phyloP scores from a whole-genome alignment of 2,888 invertebrate species.

The Cheilosia grossa region DNA sequence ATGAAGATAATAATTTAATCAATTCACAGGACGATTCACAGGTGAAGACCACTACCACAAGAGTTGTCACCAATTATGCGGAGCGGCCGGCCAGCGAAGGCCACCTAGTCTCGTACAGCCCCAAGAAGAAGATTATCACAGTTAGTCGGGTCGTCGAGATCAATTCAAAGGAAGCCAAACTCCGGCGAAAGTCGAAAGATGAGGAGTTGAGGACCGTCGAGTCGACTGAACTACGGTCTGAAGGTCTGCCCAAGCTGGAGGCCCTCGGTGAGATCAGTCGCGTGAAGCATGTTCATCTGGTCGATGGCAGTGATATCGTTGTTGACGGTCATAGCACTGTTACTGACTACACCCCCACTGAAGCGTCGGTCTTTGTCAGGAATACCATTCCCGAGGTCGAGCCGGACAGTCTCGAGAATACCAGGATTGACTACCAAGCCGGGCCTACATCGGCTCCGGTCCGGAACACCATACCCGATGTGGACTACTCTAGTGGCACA shows the following conservation, averaged over 20 bases:
- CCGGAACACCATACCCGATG: conserved; percentile 68
- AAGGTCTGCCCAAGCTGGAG: conserved; percentile 86
- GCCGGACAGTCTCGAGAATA: conserved; percentile 65
- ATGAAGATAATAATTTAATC: conserved; percentile 75
- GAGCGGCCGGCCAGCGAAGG: conserved; percentile 80
- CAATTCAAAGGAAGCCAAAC: conserved; percentile 86
- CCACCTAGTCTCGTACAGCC: conserved; percentile 68
- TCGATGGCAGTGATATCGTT: conserved; percentile 83
- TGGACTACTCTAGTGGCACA: conserved; percentile 33
- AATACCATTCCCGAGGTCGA: conserved; percentile 77
- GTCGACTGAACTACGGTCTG: conserved; percentile 84
- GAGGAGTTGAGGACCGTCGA: conserved; percentile 84
- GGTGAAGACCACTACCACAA: conserved; percentile 61
- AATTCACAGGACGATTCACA: conserved; percentile 74
- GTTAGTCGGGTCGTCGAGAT: conserved; percentile 89
- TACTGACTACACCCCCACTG: conserved; percentile 82
- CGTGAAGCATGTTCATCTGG: conserved; percentile 87
- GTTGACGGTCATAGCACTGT: conserved; percentile 83
- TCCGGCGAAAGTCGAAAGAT: conserved; percentile 85
- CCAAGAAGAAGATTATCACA: conserved; percentile 86
- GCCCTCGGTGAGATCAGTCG: conserved; percentile 89
- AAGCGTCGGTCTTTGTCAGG: conserved; percentile 78
- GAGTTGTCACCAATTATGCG: conserved; percentile 48
- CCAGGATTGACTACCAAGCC: conserved; percentile 56
- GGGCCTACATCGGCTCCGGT: conserved; percentile 58